Conservation (phyloP, 2,113 vertebrate genomes). For the Ia io region DNA sequence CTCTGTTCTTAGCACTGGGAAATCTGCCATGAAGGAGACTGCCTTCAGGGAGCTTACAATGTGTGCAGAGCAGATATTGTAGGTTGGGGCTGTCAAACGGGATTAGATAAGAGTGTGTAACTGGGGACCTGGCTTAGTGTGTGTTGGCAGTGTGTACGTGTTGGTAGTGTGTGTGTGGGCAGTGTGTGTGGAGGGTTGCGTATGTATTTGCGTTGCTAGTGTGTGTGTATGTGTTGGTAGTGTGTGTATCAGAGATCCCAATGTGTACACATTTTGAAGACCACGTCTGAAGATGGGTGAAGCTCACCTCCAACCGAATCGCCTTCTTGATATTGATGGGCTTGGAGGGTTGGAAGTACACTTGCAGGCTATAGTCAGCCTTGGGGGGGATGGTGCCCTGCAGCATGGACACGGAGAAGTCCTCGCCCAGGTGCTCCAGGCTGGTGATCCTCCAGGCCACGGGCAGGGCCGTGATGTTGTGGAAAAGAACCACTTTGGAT, state of each 20-base stretch:
- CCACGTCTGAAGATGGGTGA: background rate
- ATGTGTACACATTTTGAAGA: background rate
- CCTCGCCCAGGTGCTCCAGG: constrained; percentile 87
- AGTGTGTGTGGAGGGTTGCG: background rate
- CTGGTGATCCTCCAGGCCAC: constrained; percentile 89
- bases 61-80: background rate
- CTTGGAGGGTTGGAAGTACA: constrained; percentile 86
- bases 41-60: background rate
- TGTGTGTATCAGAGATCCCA: background rate
- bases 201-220: background rate
- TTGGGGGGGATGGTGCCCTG: constrained; percentile 81
- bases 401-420: constrained; percentile 83
- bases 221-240: background rate
- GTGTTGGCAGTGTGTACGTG: no score
- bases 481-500: constrained; percentile 80
- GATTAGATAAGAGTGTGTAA: background rate
- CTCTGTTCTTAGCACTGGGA: background rate
- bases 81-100: background rate
- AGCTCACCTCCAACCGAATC: constrained; percentile 89
- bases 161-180: background rate
- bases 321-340: constrained; percentile 83
- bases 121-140: background rate
- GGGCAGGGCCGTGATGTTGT: constrained; percentile 84
- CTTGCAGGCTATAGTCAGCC: constrained; percentile 76
- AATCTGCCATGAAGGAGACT: background rate